A percentile compares a stretch with the other conserved stretches of the same genome.
Conservation (phyloP, 2,113 vertebrate species). For the Chionomys nivalis region DNA sequence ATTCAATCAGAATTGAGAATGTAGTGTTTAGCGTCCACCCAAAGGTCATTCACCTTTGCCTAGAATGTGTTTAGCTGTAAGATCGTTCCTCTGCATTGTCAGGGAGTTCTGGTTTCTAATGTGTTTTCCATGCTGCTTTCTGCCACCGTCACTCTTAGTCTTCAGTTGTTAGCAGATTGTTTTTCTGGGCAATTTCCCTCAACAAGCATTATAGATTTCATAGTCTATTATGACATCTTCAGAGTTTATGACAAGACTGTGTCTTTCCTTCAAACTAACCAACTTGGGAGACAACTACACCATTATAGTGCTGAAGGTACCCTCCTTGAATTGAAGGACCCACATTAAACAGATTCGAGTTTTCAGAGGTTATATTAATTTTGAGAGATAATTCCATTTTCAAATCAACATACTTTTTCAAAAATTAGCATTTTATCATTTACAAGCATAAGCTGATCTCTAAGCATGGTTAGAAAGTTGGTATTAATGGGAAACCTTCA, state of each 20-base stretch:
- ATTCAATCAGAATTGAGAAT: not conserved
- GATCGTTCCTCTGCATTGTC: not conserved
- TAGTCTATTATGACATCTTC: constrained; percentile 1
- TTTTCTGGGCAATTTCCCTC: not conserved
- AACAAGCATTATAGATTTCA: not conserved
- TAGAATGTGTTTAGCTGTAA: not conserved
- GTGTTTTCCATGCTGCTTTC: not conserved
- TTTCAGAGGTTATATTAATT: not conserved
- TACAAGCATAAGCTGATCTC: not conserved
- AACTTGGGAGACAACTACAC: not conserved
- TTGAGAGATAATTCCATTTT: not conserved
- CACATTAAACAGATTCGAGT: not conserved
- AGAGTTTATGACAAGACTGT: not conserved
- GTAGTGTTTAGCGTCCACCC: not conserved
- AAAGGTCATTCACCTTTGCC: not conserved
- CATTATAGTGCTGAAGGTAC: not conserved
- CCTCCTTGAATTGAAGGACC: not conserved
- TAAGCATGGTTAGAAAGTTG: not conserved
- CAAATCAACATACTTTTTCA: not conserved
- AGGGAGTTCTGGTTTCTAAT: not conserved
- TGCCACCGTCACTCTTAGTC: not conserved
- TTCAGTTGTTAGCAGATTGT: not conserved
- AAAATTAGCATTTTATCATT: not conserved
- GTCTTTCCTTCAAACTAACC: constrained; percentile 45
- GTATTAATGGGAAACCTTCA: not conserved